Evolutionary conservation across 2,888 invertebrate species (phyloP), one percentile per base, ranked within the genome.

Genomic region (Cantharis flavilabris): DNA sequence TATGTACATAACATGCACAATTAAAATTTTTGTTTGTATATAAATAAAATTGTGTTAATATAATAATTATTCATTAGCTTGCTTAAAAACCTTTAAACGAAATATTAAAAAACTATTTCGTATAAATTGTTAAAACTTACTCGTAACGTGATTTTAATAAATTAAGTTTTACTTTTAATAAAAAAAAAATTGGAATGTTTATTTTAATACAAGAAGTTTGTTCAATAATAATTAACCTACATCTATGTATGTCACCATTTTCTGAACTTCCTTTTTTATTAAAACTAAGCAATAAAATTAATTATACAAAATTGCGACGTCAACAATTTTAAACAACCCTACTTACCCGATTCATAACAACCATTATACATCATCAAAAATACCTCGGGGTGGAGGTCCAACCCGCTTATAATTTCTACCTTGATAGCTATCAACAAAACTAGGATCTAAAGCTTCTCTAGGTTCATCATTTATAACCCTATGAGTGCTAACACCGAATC

Each of bases 291-390:
- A 49, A n/a, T 49, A n/a, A 49, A 49, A 65, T 18, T 64, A 72
- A 65, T 33, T n/a, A 18, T 16, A 23, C 14, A 18, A 72, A 11
- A 33, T 67, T 67, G 67, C 33, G n/a, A 20, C 11, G 70, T 70
- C 70, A 30, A 70, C 33, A 33, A 33, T 28, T 33, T 65, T 70
- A 30, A 26, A 23, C 28, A 26, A 13, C 23, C 28, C 11, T 26
- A 16, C 69, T 65, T 65, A 65, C 33, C 33, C 11, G 11, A 26
- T 62, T 71, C 18, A 70, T 14, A 30, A 49, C 18, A 62, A 62
- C 49, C 14, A 71, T 67, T 90, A 96, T 77, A 96, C 95, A 87
- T 96, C 96, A 86, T 96, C 96, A 82, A 96, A 96, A 77, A 96
- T 90, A 10, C 95, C 95, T 81, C 93, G 90, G 0, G 95, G 96